Conservation (phyloP, 2,888 invertebrate genomes). For the Drosophila borealis region DNA sequence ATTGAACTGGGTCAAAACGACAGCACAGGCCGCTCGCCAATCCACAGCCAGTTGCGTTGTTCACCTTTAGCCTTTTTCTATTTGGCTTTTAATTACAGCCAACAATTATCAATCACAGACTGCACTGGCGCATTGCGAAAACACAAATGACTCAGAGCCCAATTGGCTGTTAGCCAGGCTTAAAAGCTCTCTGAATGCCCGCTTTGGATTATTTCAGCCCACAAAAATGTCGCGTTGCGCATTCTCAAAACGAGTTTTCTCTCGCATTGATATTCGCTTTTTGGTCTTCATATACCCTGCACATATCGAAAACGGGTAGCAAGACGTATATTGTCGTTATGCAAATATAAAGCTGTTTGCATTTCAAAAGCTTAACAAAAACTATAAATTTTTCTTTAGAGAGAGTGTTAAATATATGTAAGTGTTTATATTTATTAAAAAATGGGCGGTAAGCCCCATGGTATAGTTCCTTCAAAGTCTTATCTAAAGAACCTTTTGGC, state of each 20-base stretch:
- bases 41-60: background rate
- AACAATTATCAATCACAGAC: constrained; percentile 38
- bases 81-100: constrained; percentile 6
- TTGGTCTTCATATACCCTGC: constrained; percentile 18
- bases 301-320: too few relatives aligned
- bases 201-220: constrained; percentile 54
- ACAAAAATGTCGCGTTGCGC: constrained; percentile 63
- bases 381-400: background rate
- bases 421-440: too few relatives aligned
- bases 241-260: constrained; percentile 64
- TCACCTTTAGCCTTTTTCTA: constrained; percentile 4
- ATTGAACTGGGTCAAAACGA: constrained; percentile 10
- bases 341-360: too few relatives aligned
- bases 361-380: too few relatives aligned
- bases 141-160: constrained; percentile 63
- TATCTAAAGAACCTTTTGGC: too few relatives aligned
- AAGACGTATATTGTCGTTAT: background rate
- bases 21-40: background rate
- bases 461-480: too few relatives aligned
- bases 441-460: too few relatives aligned
- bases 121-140: constrained; percentile 59
- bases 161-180: constrained; percentile 36
- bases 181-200: constrained; percentile 20
- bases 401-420: background rate
- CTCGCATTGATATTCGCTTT: constrained; percentile 45